Evolutionary conservation across 2,113 vertebrate genomes (phyloP).

Genomic region (Propithecus coquereli): DNA sequence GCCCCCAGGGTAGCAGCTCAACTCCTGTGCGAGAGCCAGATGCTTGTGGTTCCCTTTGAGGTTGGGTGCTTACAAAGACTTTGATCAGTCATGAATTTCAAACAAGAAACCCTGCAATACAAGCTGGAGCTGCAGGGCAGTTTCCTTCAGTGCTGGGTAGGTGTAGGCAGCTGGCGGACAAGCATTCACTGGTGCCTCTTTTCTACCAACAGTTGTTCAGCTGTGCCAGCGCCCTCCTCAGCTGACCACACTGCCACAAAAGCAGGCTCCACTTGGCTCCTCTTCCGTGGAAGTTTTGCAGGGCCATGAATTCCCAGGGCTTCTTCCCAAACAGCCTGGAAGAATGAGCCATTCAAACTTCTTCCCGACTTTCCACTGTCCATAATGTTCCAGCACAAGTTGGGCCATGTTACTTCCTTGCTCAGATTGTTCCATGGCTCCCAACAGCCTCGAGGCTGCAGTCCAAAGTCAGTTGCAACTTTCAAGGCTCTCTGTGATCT

Average conservation of each 20-base stretch:
- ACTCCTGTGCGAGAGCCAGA: neutral
- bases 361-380: neutral
- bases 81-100: neutral
- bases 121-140: neutral
- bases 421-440: neutral
- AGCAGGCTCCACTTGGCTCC: neutral
- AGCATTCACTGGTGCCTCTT: neutral
- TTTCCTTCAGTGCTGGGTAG: neutral
- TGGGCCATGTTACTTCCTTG: neutral
- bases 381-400: neutral
- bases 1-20: neutral
- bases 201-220: neutral
- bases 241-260: neutral
- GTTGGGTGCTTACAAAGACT: neutral
- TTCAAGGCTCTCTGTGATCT: neutral
- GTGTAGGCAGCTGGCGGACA: neutral
- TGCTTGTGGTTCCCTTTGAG: neutral
- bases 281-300: conserved; percentile 17
- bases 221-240: neutral
- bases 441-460: neutral
- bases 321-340: neutral
- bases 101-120: neutral
- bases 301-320: neutral
- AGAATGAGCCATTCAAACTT: neutral
- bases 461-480: neutral